Conservation (phyloP, 1,140 invertebrate genomes). For the Thaumetopoea pityocampa region DNA sequence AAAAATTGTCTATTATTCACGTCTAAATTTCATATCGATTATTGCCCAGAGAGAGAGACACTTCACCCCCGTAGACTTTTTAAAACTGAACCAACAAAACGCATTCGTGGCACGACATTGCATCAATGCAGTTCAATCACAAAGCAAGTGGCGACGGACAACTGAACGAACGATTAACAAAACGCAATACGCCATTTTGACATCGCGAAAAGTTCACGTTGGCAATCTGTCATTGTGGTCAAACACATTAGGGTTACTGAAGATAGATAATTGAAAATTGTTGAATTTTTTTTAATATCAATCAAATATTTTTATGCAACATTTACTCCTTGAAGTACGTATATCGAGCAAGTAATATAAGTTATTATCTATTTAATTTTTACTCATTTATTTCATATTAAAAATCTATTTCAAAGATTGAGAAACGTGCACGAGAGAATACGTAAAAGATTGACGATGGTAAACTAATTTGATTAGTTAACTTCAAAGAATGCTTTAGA, state of each 20-base stretch:
- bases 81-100: conserved; percentile 58
- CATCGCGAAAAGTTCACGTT: conserved; percentile 65
- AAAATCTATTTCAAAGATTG: too few species aligned
- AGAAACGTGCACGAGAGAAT: too few species aligned
- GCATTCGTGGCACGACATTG: conserved; percentile 52
- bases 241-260: conserved; percentile 39
- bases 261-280: not conserved
- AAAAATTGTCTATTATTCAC: conserved; percentile 12
- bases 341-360: too few species aligned
- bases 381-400: too few species aligned
- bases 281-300: not conserved
- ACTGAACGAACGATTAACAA: conserved; percentile 60
- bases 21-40: conserved; percentile 13
- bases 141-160: conserved; percentile 70
- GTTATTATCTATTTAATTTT: too few species aligned
- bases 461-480: conserved; percentile 3
- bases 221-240: conserved; percentile 72
- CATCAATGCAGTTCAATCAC: conserved; percentile 64
- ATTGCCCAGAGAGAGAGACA: conserved; percentile 12
- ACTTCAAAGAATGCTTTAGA: conserved; percentile 4
- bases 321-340: too few species aligned
- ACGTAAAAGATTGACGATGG: too few species aligned
- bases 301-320: not conserved
- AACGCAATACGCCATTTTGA: conserved; percentile 67
- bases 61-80: conserved; percentile 13